A percentile compares a stretch with the other conserved stretches of the same genome.
Evolutionary conservation across 2,888 invertebrate species (phyloP).

Genomic region (Drosophila formosana): DNA sequence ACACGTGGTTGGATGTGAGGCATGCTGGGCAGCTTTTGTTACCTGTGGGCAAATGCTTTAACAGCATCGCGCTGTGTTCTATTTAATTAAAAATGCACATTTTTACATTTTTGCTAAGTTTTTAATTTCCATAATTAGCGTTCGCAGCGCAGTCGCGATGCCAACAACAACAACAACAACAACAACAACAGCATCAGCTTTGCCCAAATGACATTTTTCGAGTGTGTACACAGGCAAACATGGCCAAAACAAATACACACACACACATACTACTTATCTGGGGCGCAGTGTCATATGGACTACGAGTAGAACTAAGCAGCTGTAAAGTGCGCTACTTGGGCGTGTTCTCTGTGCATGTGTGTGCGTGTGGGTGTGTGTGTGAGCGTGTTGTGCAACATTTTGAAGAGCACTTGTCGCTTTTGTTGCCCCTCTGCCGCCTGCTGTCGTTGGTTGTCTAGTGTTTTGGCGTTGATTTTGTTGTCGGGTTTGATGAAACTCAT

Average conservation of each 20-base stretch:
- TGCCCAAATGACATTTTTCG: slow-evolving; percentile 56
- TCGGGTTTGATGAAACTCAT: slow-evolving; percentile 51
- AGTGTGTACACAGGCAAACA: slow-evolving; percentile 35
- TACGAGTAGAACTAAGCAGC: slow-evolving; percentile 53
- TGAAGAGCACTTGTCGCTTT: slow-evolving; percentile 57
- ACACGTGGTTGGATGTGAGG: slow-evolving; percentile 66
- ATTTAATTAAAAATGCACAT: slow-evolving; percentile 79
- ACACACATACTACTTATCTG: slow-evolving; percentile 66
- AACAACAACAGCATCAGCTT: too few relatives aligned
- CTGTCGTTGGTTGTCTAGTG: slow-evolving; percentile 35
- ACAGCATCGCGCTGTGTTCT: slow-evolving; percentile 45
- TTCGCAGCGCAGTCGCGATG: slow-evolving; percentile 42
- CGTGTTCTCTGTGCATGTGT: slow-evolving; percentile 7
- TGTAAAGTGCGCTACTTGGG: slow-evolving; percentile 56
- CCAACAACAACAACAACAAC: slow-evolving; percentile 22
- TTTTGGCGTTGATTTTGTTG: slow-evolving; percentile 48
- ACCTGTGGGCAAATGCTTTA: slow-evolving; percentile 38
- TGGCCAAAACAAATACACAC: slow-evolving; percentile 13
- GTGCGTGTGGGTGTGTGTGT: slow-evolving; percentile 10
- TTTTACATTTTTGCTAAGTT: slow-evolving; percentile 75
- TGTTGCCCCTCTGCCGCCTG: slow-evolving; percentile 35
- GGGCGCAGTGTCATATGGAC: slow-evolving; percentile 65
- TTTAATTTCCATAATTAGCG: slow-evolving; percentile 80
- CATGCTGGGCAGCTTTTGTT: slow-evolving; percentile 61
- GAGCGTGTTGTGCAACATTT: slow-evolving; percentile 62